Percentiles rank a stretch among this genome's conserved stretches.
These are phyloP conservation scores for Halyomorpha halys DNA, from an alignment of 1,140 invertebrate genomes.

Conservation along the genomic window DNA sequence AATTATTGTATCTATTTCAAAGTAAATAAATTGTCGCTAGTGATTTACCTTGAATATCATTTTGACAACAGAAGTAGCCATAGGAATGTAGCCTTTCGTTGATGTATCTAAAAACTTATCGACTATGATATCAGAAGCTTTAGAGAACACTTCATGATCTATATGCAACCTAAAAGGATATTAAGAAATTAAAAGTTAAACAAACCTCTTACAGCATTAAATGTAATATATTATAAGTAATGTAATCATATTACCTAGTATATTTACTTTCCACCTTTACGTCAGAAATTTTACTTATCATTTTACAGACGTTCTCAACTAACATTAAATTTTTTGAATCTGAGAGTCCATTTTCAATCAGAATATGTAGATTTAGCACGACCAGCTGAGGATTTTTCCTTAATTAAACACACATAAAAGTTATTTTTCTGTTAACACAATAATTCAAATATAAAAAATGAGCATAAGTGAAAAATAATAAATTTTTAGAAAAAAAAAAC, in stretches of 20 bases:
- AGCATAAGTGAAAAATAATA: no score
- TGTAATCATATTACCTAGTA: conserved; percentile 19
- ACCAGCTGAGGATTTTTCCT: conserved; percentile 45
- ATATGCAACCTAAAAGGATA: not conserved
- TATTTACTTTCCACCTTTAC: conserved; percentile 31
- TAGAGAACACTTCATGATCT: not conserved
- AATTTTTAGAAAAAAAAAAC: no score
- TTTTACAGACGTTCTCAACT: conserved; percentile 47
- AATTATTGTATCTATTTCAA: no score
- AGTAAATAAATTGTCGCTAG: conserved; percentile 9
- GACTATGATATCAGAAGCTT: not conserved
- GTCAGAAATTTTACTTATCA: conserved; percentile 42
- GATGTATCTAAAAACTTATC: not conserved
- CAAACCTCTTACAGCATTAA: not conserved
- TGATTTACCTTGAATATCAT: not conserved
- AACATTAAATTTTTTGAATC: conserved; percentile 43
- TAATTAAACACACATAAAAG: conserved; percentile 31
- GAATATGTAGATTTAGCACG: conserved; percentile 38
- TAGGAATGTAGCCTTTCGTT: not conserved
- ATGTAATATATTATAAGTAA: not conserved
- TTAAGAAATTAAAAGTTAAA: not conserved
- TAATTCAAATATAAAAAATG: no score
- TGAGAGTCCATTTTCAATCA: conserved; percentile 28
- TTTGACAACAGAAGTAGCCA: not conserved
- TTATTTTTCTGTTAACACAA: no score